Conservation (phyloP, 2,113 vertebrate genomes). For the Hippocampus comes region DNA sequence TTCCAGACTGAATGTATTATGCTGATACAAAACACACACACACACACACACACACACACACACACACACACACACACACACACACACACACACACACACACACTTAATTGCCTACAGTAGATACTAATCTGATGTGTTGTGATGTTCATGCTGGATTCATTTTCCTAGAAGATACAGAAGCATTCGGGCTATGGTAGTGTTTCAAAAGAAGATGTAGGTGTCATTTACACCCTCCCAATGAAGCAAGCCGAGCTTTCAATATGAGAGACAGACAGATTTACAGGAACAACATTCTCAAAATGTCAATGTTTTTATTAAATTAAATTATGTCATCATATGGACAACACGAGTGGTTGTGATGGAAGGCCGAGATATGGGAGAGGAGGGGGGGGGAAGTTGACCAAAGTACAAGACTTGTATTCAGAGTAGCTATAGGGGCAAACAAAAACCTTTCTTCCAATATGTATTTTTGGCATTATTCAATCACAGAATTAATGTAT, state of each 20-base stretch:
- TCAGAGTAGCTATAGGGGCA: neutral
- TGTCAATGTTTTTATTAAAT: neutral
- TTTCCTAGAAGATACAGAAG: constrained; percentile 40
- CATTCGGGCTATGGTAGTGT: neutral
- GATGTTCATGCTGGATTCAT: constrained; percentile 34
- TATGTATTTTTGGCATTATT: neutral
- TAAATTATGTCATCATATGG: neutral
- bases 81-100: constrained; percentile 35
- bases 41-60: constrained; percentile 31
- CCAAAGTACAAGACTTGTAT: neutral
- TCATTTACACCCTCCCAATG: neutral
- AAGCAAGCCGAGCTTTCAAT: neutral
- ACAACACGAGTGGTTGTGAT: neutral
- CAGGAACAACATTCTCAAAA: neutral
- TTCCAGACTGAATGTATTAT: constrained; percentile 51
- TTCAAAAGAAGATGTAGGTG: constrained; percentile 4
- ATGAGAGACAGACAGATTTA: neutral
- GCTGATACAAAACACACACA: neutral
- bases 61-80: constrained; percentile 33
- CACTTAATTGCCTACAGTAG: constrained; percentile 48
- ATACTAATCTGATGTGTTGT: constrained; percentile 53
- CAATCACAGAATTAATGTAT: neutral
- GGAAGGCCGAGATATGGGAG: neutral
- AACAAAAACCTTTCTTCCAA: neutral
- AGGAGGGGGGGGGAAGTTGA: neutral